Evolutionary conservation across 2,797 vertebrate species (phyloP).

Genomic region (Danionella dracula): DNA sequence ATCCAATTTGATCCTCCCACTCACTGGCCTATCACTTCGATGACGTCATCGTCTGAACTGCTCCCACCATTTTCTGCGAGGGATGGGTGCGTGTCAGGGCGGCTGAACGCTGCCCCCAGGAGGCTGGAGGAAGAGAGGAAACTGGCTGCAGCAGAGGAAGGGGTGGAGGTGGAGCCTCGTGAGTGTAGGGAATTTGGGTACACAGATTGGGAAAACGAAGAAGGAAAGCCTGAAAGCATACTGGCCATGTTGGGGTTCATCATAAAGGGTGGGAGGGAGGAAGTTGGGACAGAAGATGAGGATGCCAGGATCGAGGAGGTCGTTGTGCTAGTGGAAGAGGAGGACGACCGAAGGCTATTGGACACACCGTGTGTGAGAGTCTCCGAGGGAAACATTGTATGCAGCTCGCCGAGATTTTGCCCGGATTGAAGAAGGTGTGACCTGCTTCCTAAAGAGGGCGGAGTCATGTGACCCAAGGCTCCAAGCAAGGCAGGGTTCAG

Average conservation of each 20-base stretch:
- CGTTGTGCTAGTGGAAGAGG: slow-evolving; percentile 59
- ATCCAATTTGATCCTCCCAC: not conserved
- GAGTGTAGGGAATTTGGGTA: slow-evolving; percentile 81
- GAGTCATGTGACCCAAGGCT: slow-evolving; percentile 80
- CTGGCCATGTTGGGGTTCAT: slow-evolving; percentile 87
- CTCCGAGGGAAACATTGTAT: slow-evolving; percentile 87
- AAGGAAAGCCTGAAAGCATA: slow-evolving; percentile 81
- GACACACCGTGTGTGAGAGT: slow-evolving; percentile 72
- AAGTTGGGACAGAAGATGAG: slow-evolving; percentile 72
- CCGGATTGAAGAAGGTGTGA: slow-evolving; percentile 86
- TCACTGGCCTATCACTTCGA: slow-evolving; percentile 94
- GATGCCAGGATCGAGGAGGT: slow-evolving; percentile 76
- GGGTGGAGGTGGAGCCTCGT: slow-evolving; percentile 63
- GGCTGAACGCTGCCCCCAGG: slow-evolving; percentile 66
- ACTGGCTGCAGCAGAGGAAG: slow-evolving; percentile 57
- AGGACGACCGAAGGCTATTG: slow-evolving; percentile 62
- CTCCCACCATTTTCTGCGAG: slow-evolving; percentile 83
- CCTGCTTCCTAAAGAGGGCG: slow-evolving; percentile 82
- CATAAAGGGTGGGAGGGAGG: slow-evolving; percentile 84
- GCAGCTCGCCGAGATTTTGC: slow-evolving; percentile 83
- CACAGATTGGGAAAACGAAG: slow-evolving; percentile 87
- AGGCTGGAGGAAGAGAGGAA: slow-evolving; percentile 84
- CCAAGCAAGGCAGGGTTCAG: slow-evolving; percentile 82
- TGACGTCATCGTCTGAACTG: slow-evolving; percentile 94
- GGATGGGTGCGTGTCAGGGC: slow-evolving; percentile 73